These are phyloP conservation scores for Noctua comes DNA, from an alignment of 2,888 invertebrate species.

Conservation along the genomic window DNA sequence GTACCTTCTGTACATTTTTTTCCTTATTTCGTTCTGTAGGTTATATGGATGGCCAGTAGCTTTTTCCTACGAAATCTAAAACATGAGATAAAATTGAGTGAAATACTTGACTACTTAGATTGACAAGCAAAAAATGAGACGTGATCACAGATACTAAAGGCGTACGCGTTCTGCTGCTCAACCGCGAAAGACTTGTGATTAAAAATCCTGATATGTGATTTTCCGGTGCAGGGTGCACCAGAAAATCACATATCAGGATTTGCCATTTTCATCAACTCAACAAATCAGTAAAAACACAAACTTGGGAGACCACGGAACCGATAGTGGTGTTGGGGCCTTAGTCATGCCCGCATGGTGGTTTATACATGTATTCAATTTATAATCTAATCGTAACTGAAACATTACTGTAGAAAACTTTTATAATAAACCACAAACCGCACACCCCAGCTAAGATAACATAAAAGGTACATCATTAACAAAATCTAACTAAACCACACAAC, in stretches of 20 bases:
- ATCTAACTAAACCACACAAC: slow-evolving; percentile 40
- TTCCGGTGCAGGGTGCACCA: too few relatives aligned
- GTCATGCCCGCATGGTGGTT: background rate
- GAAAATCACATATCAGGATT: too few relatives aligned
- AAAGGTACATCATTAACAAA: slow-evolving; percentile 45
- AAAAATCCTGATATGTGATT: background rate
- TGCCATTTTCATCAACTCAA: too few relatives aligned
- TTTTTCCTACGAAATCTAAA: background rate
- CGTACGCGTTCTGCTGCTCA: background rate
- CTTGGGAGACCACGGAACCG: background rate
- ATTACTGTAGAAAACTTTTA: slow-evolving; percentile 25
- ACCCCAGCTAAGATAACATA: slow-evolving; percentile 35
- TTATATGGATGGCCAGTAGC: background rate
- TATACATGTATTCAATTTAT: slow-evolving; percentile 1
- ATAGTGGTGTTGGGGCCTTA: background rate
- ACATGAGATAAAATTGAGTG: background rate
- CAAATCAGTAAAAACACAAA: background rate
- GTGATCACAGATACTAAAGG: background rate
- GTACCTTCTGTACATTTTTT: background rate
- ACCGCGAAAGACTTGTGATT: background rate
- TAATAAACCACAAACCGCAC: slow-evolving; percentile 32
- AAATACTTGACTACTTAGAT: background rate
- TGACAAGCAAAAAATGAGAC: background rate
- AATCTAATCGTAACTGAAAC: slow-evolving; percentile 8
- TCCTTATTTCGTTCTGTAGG: background rate